Percentiles rank a stretch among this genome's conserved stretches.
Evolutionary conservation across 2,888 invertebrate species (phyloP).

Genomic region (Sphecodes monilicornis): DNA sequence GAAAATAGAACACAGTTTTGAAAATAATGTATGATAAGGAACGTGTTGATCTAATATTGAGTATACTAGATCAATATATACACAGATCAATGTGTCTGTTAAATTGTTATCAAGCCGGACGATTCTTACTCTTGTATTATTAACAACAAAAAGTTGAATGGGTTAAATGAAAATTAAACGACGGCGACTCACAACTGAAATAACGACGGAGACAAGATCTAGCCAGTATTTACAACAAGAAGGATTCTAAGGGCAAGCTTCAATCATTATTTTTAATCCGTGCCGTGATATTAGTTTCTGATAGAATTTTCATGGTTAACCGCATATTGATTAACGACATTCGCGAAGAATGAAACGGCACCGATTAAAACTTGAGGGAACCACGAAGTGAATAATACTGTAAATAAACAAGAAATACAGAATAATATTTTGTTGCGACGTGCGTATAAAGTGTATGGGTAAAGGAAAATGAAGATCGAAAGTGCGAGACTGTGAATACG

Average conservation of each 20-base stretch:
- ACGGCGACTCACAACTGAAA: not conserved
- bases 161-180: constrained; percentile 1
- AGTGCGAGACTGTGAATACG: constrained; percentile 51
- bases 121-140: not conserved
- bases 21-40: not conserved
- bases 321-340: not conserved
- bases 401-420: constrained; percentile 69
- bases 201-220: constrained; percentile 31
- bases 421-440: constrained; percentile 72
- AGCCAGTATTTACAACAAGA: constrained; percentile 74
- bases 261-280: constrained; percentile 28
- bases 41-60: not conserved
- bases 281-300: constrained; percentile 10
- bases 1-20: not conserved
- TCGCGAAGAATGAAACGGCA: not conserved
- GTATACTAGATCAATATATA: not conserved
- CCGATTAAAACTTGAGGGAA: constrained; percentile 25
- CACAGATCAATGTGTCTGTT: not conserved
- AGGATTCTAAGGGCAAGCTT: constrained; percentile 29
- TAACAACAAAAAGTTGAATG: not conserved
- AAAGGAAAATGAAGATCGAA: constrained; percentile 21
- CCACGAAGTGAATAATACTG: constrained; percentile 58
- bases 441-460: constrained; percentile 65
- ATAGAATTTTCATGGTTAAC: not conserved
- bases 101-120: not conserved